Conservation (phyloP, 2,888 invertebrate genomes). For the Mythimna vitellina region DNA sequence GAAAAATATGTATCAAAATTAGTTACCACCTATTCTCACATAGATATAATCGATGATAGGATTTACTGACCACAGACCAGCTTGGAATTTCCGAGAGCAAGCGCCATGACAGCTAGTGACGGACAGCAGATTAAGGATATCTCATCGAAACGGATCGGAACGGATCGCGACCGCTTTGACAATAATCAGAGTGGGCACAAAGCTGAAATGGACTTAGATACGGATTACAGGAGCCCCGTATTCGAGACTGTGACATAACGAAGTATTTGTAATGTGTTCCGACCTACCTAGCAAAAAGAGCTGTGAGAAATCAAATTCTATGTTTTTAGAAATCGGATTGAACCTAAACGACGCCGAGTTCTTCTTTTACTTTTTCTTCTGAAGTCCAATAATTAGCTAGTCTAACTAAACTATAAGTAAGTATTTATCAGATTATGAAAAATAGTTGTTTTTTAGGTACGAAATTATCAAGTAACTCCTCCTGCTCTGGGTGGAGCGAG, state of each 20-base stretch:
- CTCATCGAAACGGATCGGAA: constrained; percentile 48
- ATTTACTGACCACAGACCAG: constrained; percentile 12
- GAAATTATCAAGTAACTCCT: no score
- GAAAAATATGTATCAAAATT: neutral
- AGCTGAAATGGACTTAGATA: constrained; percentile 44
- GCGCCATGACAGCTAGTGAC: constrained; percentile 42
- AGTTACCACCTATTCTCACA: constrained; percentile 14
- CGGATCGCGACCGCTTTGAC: constrained; percentile 46
- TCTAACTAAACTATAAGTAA: no score
- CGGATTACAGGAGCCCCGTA: constrained; percentile 30
- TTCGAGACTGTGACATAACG: constrained; percentile 19
- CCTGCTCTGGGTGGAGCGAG: no score
- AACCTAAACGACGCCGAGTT: no score
- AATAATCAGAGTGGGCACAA: constrained; percentile 40
- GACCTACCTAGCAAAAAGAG: no score
- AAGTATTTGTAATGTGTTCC: constrained; percentile 3
- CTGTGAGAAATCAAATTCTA: no score
- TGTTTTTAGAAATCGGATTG: no score
- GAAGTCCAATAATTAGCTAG: no score
- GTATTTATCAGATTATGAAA: no score
- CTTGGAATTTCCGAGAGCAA: constrained; percentile 38
- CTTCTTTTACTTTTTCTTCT: no score
- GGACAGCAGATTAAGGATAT: constrained; percentile 55
- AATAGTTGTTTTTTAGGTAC: no score
- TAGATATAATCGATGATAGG: neutral